Evolutionary conservation across 2,113 vertebrate genomes (phyloP).

Genomic region (Scomber japonicus): DNA sequence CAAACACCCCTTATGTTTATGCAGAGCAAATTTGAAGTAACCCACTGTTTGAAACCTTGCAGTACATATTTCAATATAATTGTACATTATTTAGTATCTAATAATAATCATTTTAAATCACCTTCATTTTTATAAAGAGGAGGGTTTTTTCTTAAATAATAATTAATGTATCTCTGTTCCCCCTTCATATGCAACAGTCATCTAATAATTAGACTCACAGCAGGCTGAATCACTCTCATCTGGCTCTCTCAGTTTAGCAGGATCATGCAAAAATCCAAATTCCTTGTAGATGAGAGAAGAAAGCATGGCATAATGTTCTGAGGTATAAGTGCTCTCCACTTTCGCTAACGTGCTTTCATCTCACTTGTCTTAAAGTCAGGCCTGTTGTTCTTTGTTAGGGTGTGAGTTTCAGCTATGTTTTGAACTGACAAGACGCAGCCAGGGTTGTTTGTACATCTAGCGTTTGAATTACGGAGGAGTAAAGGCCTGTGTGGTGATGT

Average conservation of each 20-base stretch:
- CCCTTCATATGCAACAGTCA: background rate
- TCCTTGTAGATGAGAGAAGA: constrained; percentile 57
- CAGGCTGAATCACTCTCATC: constrained; percentile 45
- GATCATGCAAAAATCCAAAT: constrained; percentile 56
- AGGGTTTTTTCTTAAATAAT: background rate
- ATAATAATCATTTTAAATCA: background rate
- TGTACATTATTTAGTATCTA: constrained; percentile 3
- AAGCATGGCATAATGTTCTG: constrained; percentile 55
- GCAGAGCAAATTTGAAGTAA: constrained; percentile 10
- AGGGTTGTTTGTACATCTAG: constrained; percentile 76
- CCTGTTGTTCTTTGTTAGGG: constrained; percentile 74
- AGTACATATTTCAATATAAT: background rate
- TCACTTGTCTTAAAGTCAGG: constrained; percentile 45
- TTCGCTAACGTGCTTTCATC: constrained; percentile 75
- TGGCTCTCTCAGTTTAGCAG: constrained; percentile 26
- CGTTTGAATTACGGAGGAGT: constrained; percentile 68
- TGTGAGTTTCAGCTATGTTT: constrained; percentile 76
- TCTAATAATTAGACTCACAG: constrained; percentile 42
- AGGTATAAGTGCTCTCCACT: constrained; percentile 64
- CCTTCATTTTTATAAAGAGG: background rate
- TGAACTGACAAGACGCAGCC: constrained; percentile 70
- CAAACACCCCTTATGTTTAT: background rate
- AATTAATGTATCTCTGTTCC: background rate
- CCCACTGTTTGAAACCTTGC: background rate
- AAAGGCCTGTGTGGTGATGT: constrained; percentile 74